Evolutionary conservation across 2,113 vertebrate genomes (phyloP), one percentile per base, ranked within the genome.

Genomic region (Myiopsitta monachus): DNA sequence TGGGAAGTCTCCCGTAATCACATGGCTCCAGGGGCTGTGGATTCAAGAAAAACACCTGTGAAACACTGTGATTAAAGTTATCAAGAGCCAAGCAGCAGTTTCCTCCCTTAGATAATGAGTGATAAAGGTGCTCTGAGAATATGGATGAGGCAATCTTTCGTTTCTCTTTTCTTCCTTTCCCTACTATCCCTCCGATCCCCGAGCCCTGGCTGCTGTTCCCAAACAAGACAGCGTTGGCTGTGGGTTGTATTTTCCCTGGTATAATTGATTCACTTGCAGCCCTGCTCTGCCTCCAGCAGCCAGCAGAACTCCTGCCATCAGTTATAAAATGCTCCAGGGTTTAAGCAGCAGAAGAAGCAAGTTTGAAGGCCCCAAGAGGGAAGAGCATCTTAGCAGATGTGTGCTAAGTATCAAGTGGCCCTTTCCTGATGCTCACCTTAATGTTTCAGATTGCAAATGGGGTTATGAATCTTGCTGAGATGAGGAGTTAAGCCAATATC

Each of bases 121-220:
- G 90, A 64, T 83, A 70, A 83, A 70, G 36, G 66, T 46, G 28
- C 59, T 68, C 64, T 66, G 80, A 54, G 49, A 61, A 51, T 30
- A 73, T 6, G 61, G 75, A 73, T 84, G 70, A 94, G 55, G 31
- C 61, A 72, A 52, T 49, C n/a, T 72, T 83, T 47, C 75, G 31
- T 76, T 90, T 41, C 36, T 33, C 41, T 55, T 74, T 47, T 39
- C 39, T 36, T 78, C 27, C 18, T 87, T 83, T 44, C 39, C 36
- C n/a, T 69, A 14, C 30, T 72, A 88, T 8, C 49, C 22, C 38
- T 57, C 82, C 87, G 91, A 69, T 63, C 49, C 24, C 19, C 0
- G 0, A 63, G 39, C 31, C 39, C 80, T 70, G 90, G 55, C 44
- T 1, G 3, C 31, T 0, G 1, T 51, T 75, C 72, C 76, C 1